Conservation (phyloP, 2,888 invertebrate genomes). For the Tenodera sinensis region DNA sequence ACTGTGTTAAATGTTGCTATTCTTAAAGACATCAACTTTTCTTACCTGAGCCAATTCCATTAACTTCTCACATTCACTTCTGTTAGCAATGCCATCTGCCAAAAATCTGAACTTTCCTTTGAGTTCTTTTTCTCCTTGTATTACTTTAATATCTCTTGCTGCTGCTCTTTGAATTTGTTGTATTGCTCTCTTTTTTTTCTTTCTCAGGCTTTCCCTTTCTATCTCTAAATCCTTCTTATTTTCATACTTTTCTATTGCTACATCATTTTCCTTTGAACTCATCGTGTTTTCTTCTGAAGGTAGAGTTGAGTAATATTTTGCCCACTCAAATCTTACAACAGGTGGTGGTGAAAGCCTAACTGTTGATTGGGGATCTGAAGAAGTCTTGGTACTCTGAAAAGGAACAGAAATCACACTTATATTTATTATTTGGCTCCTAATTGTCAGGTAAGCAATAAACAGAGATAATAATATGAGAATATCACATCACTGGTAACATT, state of each 20-base stretch:
- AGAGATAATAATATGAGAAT: too few relatives aligned
- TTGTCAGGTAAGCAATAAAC: too few relatives aligned
- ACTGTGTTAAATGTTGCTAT: not conserved
- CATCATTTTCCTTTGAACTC: not conserved
- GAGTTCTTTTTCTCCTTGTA: conserved; percentile 39
- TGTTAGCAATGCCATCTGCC: conserved; percentile 44
- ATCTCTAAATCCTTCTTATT: not conserved
- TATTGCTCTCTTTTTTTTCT: conserved; percentile 2
- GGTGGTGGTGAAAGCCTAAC: not conserved
- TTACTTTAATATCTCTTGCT: conserved; percentile 14
- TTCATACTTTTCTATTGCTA: not conserved
- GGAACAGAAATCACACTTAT: not conserved
- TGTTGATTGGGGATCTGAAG: not conserved
- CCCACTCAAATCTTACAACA: not conserved
- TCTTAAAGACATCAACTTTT: not conserved
- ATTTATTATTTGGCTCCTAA: too few relatives aligned
- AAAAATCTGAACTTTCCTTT: conserved; percentile 44
- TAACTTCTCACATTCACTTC: conserved; percentile 43
- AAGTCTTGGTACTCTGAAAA: not conserved
- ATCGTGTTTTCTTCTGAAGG: not conserved
- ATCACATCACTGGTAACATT: too few relatives aligned
- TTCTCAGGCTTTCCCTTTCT: not conserved
- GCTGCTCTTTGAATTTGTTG: not conserved
- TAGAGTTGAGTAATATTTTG: not conserved
- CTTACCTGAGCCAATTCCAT: conserved; percentile 42